Conservation (phyloP, 1,140 invertebrate genomes). For the Frieseomelitta varia region DNA sequence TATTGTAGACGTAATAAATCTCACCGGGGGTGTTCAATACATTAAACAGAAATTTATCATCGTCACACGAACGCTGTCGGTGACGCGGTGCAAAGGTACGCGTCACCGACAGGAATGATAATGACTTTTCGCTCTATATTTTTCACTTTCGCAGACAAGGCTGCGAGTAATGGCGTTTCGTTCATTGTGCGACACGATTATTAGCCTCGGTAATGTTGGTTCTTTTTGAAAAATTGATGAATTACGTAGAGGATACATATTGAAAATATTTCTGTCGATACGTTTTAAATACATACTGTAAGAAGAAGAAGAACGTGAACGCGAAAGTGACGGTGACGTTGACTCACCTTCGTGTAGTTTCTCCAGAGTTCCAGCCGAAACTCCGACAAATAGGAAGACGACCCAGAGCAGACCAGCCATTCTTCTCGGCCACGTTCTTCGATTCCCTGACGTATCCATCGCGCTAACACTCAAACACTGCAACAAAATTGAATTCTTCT, state of each 20-base stretch:
- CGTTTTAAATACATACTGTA: too few species aligned
- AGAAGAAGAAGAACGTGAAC: background rate
- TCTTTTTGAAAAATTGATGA: background rate
- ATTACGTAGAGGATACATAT: background rate
- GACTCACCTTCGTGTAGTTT: slow-evolving; percentile 80
- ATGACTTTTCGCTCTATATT: slow-evolving; percentile 42
- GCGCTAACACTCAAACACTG: slow-evolving; percentile 73
- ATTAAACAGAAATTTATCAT: slow-evolving; percentile 68
- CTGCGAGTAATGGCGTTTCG: background rate
- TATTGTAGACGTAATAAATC: slow-evolving; percentile 45
- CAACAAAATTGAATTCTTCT: slow-evolving; percentile 59
- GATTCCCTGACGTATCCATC: slow-evolving; percentile 76
- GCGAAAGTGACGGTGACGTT: background rate
- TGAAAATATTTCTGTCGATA: background rate
- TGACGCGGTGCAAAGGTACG: slow-evolving; percentile 36
- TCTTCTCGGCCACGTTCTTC: slow-evolving; percentile 69
- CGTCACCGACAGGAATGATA: slow-evolving; percentile 43
- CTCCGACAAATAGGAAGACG: slow-evolving; percentile 69
- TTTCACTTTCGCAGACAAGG: slow-evolving; percentile 20
- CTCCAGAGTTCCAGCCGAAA: slow-evolving; percentile 77
- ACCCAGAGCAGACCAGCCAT: slow-evolving; percentile 72
- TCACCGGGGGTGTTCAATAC: slow-evolving; percentile 49
- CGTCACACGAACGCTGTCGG: slow-evolving; percentile 54
- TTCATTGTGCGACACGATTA: background rate
- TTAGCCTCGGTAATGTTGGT: background rate